Percentiles rank a stretch among this genome's conserved stretches.
Evolutionary conservation across 2,113 vertebrate species (phyloP).

Genomic region (Clarias macrocephalus): DNA sequence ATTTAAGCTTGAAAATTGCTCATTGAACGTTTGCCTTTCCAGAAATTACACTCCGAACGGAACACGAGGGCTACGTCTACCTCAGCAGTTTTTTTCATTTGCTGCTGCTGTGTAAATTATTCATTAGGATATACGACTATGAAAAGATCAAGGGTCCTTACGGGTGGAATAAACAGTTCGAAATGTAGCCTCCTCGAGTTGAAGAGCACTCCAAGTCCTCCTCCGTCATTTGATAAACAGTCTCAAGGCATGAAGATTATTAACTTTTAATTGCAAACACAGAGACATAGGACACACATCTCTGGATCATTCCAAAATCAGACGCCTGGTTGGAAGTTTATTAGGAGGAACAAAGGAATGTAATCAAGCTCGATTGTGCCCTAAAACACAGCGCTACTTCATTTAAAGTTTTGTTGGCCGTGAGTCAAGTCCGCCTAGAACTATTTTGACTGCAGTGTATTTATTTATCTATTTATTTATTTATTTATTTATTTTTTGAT

Average conservation of each 20-base stretch:
- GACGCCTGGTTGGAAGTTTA: constrained; percentile 16
- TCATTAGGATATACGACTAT: constrained; percentile 40
- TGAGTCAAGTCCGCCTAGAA: neutral
- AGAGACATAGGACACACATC: constrained; percentile 14
- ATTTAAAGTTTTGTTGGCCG: constrained; percentile 5
- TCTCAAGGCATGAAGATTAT: constrained; percentile 51
- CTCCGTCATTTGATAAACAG: constrained; percentile 46
- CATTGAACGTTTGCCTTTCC: constrained; percentile 55
- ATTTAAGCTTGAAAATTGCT: constrained; percentile 52
- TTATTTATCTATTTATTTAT: neutral
- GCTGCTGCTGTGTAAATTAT: constrained; percentile 43
- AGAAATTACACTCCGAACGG: constrained; percentile 50
- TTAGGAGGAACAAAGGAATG: constrained; percentile 42
- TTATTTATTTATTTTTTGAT: neutral
- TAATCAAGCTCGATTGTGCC: constrained; percentile 20
- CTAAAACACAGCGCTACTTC: neutral
- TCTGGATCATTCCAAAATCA: neutral
- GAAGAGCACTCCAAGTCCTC: neutral
- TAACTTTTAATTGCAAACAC: constrained; percentile 56
- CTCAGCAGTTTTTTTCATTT: constrained; percentile 16
- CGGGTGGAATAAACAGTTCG: constrained; percentile 51
- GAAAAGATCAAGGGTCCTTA: constrained; percentile 45
- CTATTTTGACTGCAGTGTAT: neutral
- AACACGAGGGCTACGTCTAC: constrained; percentile 28
- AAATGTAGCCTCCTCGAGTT: constrained; percentile 22